Evolutionary conservation across 2,113 vertebrate genomes (phyloP).

Genomic region (Phoxinus phoxinus): DNA sequence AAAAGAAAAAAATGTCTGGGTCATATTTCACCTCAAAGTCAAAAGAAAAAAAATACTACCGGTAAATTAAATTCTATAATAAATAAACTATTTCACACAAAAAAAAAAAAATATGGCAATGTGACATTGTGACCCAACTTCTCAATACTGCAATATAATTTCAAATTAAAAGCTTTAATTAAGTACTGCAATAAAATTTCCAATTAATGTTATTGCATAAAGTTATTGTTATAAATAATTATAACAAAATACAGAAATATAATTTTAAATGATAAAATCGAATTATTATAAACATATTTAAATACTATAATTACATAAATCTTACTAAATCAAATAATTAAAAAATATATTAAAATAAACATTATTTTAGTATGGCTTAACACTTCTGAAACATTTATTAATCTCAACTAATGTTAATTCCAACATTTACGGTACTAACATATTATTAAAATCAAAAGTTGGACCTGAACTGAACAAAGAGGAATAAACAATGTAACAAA

Average conservation of each 20-base stretch:
- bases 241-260: not conserved
- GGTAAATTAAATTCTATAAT: not conserved
- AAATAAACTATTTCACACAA: not conserved
- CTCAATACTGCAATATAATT: not conserved
- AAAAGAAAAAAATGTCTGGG: not conserved
- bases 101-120: too few species aligned
- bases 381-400: too few species aligned
- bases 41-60: not conserved
- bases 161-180: not conserved
- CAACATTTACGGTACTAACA: too few species aligned
- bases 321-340: not conserved
- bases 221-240: not conserved
- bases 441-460: too few species aligned
- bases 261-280: not conserved
- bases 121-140: not conserved
- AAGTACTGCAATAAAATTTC: not conserved
- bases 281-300: not conserved
- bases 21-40: not conserved
- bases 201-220: too few species aligned
- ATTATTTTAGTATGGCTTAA: too few species aligned
- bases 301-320: not conserved
- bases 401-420: too few species aligned
- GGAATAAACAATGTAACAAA: too few species aligned
- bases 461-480: too few species aligned
- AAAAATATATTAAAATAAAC: too few species aligned